phyloP scores from a whole-genome alignment of 2,797 vertebrate species.

The Menidia menidia region DNA sequence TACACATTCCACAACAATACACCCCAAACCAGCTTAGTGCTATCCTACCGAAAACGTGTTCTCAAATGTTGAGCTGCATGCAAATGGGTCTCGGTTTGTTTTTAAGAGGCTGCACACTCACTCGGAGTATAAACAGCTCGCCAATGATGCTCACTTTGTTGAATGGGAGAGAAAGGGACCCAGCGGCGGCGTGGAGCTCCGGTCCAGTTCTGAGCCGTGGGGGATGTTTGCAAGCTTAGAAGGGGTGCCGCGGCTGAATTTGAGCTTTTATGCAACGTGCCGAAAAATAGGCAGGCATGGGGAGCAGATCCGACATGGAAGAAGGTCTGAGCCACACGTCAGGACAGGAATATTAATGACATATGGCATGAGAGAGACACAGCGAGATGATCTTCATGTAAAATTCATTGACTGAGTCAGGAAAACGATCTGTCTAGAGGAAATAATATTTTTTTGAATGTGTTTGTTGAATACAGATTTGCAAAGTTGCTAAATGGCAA shows the following conservation, averaged over 20 bases:
- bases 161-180: slow-evolving; percentile 23
- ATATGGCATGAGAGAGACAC: slow-evolving; percentile 38
- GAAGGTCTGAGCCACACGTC: slow-evolving; percentile 45
- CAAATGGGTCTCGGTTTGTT: slow-evolving; percentile 71
- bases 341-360: slow-evolving; percentile 68
- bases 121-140: slow-evolving; percentile 26
- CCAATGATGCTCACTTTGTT: slow-evolving; percentile 42
- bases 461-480: slow-evolving; percentile 38
- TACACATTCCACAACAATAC: slow-evolving; percentile 39
- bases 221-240: slow-evolving; percentile 60
- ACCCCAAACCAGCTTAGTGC: slow-evolving; percentile 57
- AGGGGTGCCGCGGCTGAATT: slow-evolving; percentile 28
- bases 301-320: slow-evolving; percentile 51
- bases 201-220: slow-evolving; percentile 44
- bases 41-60: slow-evolving; percentile 50
- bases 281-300: slow-evolving; percentile 49
- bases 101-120: slow-evolving; percentile 39
- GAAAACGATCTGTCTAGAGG: slow-evolving; percentile 47
- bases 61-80: slow-evolving; percentile 63
- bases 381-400: slow-evolving; percentile 57
- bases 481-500: slow-evolving; percentile 14
- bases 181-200: slow-evolving; percentile 33
- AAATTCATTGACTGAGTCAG: slow-evolving; percentile 66
- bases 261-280: slow-evolving; percentile 45
- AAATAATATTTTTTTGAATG: slow-evolving; percentile 48